Evolutionary conservation across 2,888 invertebrate genomes (phyloP).

Genomic region (Phengaris alcon): DNA sequence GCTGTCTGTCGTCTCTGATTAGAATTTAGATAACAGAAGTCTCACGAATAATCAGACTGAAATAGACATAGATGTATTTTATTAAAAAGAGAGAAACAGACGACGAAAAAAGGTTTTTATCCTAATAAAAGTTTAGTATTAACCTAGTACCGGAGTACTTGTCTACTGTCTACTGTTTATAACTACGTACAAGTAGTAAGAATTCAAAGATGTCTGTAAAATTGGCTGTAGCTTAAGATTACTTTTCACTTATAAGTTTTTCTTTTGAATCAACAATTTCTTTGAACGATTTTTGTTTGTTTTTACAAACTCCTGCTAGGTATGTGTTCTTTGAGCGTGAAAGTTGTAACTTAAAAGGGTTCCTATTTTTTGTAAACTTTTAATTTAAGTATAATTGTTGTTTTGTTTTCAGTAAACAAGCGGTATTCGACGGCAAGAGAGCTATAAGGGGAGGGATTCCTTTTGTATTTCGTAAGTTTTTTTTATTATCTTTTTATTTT

Average conservation of each 20-base stretch:
- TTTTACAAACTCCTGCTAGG: neutral
- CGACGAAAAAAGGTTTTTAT: too few species aligned
- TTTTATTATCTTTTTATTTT: neutral
- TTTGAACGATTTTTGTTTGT: neutral
- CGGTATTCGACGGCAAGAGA: constrained; percentile 97
- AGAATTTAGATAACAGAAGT: too few species aligned
- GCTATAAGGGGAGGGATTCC: constrained; percentile 98
- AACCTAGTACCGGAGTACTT: too few species aligned
- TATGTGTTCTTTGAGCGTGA: neutral
- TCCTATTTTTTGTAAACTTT: neutral
- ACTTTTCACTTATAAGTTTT: neutral
- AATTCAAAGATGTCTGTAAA: too few species aligned
- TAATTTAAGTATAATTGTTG: constrained; percentile 28
- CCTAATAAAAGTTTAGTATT: too few species aligned
- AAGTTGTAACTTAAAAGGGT: neutral
- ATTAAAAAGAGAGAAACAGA: too few species aligned
- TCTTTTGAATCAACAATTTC: neutral
- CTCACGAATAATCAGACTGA: too few species aligned
- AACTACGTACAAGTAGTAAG: too few species aligned
- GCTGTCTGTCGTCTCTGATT: too few species aligned
- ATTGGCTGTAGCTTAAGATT: neutral
- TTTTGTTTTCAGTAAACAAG: constrained; percentile 87
- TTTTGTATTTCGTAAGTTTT: constrained; percentile 96
- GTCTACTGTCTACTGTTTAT: too few species aligned
- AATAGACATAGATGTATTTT: too few species aligned